Evolutionary conservation across 1,140 invertebrate genomes (phyloP).

Genomic region (Trachelipus rathkii): DNA sequence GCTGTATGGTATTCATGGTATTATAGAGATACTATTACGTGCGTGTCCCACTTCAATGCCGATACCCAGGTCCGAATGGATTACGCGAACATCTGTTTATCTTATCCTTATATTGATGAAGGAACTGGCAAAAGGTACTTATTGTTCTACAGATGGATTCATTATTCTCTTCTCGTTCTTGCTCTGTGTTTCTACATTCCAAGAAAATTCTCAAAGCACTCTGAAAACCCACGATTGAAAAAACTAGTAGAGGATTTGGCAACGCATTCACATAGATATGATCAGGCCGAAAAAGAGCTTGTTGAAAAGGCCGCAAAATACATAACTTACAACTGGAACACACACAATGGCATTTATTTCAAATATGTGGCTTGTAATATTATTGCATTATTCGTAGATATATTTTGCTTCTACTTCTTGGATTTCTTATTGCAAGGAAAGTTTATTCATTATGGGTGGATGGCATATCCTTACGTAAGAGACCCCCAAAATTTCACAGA

Average conservation of each 20-base stretch:
- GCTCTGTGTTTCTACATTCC: constrained; percentile 29
- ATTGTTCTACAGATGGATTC: constrained; percentile 30
- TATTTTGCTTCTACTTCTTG: constrained; percentile 27
- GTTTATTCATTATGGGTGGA: constrained; percentile 29
- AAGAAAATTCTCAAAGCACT: constrained; percentile 31
- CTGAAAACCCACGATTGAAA: constrained; percentile 27
- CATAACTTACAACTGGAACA: constrained; percentile 24
- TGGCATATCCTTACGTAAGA: constrained; percentile 22
- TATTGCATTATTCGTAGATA: constrained; percentile 26
- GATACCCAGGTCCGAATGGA: constrained; percentile 27
- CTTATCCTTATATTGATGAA: constrained; percentile 25
- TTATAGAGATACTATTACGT: constrained; percentile 26
- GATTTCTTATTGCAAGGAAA: constrained; percentile 28
- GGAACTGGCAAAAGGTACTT: constrained; percentile 17
- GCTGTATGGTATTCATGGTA: constrained; percentile 33
- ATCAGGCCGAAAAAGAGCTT: constrained; percentile 28
- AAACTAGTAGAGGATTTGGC: constrained; percentile 30
- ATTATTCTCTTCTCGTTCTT: constrained; percentile 25
- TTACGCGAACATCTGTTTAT: constrained; percentile 29
- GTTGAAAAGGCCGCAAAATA: constrained; percentile 20
- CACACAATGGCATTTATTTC: constrained; percentile 30
- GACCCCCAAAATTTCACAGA: constrained; percentile 29
- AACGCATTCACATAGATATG: constrained; percentile 20
- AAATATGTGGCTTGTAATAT: constrained; percentile 27
- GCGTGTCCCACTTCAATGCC: constrained; percentile 29